These are phyloP conservation scores for Scaptomyza caliginosa DNA, from an alignment of 2,888 invertebrate species.

Conservation along the genomic window DNA sequence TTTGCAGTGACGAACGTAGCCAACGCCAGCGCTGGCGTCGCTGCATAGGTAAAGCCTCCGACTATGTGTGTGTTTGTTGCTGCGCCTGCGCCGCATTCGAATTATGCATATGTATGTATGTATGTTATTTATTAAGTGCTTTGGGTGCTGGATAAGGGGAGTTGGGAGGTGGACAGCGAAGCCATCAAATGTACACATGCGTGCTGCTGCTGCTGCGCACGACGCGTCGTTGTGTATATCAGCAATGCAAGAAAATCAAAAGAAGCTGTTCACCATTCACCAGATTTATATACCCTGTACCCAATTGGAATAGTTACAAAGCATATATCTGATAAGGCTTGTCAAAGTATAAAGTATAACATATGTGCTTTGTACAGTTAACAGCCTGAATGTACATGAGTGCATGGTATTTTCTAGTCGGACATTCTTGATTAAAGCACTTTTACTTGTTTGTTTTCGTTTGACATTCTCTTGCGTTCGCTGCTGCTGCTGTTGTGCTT, in stretches of 20 bases:
- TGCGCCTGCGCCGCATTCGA: constrained; percentile 33
- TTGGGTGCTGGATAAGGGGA: neutral
- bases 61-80: constrained; percentile 1
- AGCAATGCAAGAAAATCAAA: constrained; percentile 34
- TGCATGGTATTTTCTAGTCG: constrained; percentile 1
- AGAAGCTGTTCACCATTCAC: constrained; percentile 45
- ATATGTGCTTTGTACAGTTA: too few relatives aligned
- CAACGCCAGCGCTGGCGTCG: constrained; percentile 27
- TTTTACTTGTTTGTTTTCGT: constrained; percentile 28
- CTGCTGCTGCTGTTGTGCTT: constrained; percentile 16
- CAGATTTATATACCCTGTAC: constrained; percentile 24
- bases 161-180: neutral
- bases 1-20: constrained; percentile 15
- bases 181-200: constrained; percentile 21
- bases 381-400: too few relatives aligned
- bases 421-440: neutral
- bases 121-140: neutral
- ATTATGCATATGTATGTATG: constrained; percentile 1
- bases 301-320: neutral
- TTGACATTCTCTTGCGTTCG: constrained; percentile 26
- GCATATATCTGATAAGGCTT: neutral
- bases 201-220: constrained; percentile 20
- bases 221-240: constrained; percentile 13
- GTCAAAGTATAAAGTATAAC: too few relatives aligned
- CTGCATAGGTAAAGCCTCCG: constrained; percentile 18